Conservation (phyloP, 2,888 invertebrate genomes). For the Pediacus dermestoides region DNA sequence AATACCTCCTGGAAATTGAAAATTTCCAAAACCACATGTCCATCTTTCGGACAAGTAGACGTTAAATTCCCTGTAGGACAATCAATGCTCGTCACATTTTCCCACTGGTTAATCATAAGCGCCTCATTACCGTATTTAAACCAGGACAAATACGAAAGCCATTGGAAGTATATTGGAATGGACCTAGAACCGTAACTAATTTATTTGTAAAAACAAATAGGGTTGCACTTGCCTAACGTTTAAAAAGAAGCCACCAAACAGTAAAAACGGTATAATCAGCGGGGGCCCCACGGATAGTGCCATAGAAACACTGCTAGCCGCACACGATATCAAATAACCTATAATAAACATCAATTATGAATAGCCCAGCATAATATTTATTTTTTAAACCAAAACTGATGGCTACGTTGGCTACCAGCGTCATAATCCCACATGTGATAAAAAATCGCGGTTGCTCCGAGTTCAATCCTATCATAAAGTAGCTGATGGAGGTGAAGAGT, state of each 20-base stretch:
- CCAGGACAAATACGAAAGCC: constrained; percentile 89
- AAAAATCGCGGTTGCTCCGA: constrained; percentile 67
- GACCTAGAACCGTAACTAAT: constrained; percentile 55
- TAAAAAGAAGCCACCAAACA: constrained; percentile 95
- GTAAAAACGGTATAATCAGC: constrained; percentile 85
- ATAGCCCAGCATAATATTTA: constrained; percentile 43
- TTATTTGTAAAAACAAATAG: not conserved
- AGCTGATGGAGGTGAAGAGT: constrained; percentile 76
- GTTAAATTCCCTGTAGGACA: constrained; percentile 62
- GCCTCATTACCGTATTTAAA: constrained; percentile 91
- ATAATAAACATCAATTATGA: constrained; percentile 28
- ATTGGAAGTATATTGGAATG: constrained; percentile 77
- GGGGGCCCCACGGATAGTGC: constrained; percentile 86
- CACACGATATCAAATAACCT: constrained; percentile 91
- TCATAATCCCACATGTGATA: constrained; percentile 67
- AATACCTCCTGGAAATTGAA: constrained; percentile 72
- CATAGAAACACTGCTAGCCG: constrained; percentile 78
- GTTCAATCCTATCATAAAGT: constrained; percentile 86
- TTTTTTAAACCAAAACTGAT: constrained; percentile 90
- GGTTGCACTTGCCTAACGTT: constrained; percentile 71
- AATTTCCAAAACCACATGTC: constrained; percentile 73
- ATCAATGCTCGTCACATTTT: constrained; percentile 69
- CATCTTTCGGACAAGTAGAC: constrained; percentile 75
- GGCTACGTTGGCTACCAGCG: constrained; percentile 83
- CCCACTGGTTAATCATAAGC: constrained; percentile 85